A percentile compares a stretch with the other conserved stretches of the same genome.
Conservation (phyloP, 1,140 invertebrate genomes). For the Drosophila burlai region DNA sequence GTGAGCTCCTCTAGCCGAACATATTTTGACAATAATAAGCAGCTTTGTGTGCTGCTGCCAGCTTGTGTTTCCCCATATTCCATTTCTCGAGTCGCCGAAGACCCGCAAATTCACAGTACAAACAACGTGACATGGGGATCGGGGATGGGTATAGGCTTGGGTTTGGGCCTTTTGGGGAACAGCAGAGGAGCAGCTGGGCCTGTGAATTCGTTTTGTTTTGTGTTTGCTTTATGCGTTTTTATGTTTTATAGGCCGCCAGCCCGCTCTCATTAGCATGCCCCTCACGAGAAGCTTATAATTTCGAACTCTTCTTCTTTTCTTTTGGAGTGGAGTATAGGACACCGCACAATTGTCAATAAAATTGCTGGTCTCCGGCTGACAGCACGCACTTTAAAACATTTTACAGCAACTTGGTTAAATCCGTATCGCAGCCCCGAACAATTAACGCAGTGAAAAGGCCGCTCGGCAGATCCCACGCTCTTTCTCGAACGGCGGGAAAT, state of each 20-base stretch:
- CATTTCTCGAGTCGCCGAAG: conserved; percentile 20
- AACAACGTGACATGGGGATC: conserved; percentile 69
- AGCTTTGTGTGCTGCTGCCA: conserved; percentile 48
- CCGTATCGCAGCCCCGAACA: conserved; percentile 43
- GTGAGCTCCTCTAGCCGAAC: conserved; percentile 67
- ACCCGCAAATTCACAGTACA: conserved; percentile 69
- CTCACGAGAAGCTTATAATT: conserved; percentile 71
- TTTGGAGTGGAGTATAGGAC: conserved; percentile 24
- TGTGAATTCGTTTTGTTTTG: conserved; percentile 62
- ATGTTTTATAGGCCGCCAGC: conserved; percentile 64
- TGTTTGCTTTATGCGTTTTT: conserved; percentile 66
- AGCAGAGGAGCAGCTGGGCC: conserved; percentile 33
- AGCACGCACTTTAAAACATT: conserved; percentile 65
- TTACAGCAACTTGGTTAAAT: conserved; percentile 40
- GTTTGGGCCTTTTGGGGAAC: conserved; percentile 2
- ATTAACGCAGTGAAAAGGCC: conserved; percentile 37
- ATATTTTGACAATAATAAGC: conserved; percentile 78
- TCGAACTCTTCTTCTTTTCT: conserved; percentile 28
- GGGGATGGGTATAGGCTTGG: background rate
- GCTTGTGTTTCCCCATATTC: conserved; percentile 25
- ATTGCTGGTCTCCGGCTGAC: conserved; percentile 49
- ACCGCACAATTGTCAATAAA: conserved; percentile 74
- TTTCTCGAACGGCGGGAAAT: conserved; percentile 54
- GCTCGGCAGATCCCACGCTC: conserved; percentile 70
- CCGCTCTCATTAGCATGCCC: conserved; percentile 72